These are phyloP conservation scores for Tyto alba DNA, from an alignment of 2,113 vertebrate genomes.

Conservation along the genomic window DNA sequence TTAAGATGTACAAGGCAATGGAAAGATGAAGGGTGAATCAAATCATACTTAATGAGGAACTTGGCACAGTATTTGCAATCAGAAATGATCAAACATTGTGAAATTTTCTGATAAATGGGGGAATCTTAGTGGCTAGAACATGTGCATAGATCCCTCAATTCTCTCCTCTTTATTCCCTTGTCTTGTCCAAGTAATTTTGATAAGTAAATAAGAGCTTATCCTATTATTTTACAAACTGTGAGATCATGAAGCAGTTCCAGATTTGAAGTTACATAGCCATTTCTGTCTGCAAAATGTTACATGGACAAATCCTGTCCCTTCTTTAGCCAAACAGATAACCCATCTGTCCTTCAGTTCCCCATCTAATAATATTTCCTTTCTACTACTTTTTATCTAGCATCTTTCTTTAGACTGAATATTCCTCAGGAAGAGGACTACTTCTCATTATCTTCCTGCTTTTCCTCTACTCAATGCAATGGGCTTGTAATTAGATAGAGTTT, in stretches of 20 bases:
- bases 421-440: neutral
- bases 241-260: neutral
- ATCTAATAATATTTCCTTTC: neutral
- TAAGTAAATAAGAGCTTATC: neutral
- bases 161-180: neutral
- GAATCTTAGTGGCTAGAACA: neutral
- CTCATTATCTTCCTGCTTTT: neutral
- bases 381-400: neutral
- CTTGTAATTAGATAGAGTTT: neutral
- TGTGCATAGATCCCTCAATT: accelerated
- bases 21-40: neutral
- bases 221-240: neutral
- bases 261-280: neutral
- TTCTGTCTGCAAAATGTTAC: neutral
- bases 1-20: neutral
- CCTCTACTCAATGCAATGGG: neutral
- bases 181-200: neutral
- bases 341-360: neutral
- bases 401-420: neutral
- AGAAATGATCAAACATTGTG: neutral
- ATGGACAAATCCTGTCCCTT: neutral
- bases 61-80: neutral
- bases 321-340: neutral
- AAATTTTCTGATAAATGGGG: neutral
- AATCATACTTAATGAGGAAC: neutral